Evolutionary conservation across 2,797 vertebrate species (phyloP), one percentile per base, ranked within the genome.

Genomic region (Aphelocoma californica): DNA sequence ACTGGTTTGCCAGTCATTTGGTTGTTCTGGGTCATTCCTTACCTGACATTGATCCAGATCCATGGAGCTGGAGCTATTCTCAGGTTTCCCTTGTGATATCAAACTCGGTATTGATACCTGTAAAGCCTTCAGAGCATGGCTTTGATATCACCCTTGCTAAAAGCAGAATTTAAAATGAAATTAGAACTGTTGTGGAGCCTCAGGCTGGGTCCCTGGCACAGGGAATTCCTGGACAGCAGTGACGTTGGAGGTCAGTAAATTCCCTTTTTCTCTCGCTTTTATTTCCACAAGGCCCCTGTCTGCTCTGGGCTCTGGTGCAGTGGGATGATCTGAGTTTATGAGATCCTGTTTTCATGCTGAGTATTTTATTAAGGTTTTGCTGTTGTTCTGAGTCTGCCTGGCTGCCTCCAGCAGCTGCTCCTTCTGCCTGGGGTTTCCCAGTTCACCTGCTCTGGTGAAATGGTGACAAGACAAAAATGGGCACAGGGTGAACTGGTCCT

Each of bases 211-310:
- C n/a, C 36, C 54, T 62, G 65, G 12, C 11, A 2, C 17, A 20
- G n/a, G 45, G 31, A 64, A 0, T 18, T n/a, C 48, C 53, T n/a
- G 60, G 65, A 2, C 2, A 4, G 73, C 65, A 70, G 56, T 1
- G 4, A 2, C 0, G 0, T 3, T 0, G 1, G 38, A 26, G 17
- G 16, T 47, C 69, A 7, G 51, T 3, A 1, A 10, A 13, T 81
- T 60, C 54, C 69, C 14, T 1, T 42, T 32, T 54, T 56, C 44
- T 40, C 6, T 38, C 0, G 0, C 14, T 56, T 42, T 26, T 4
- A 7, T 34, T 81, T 36, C 61, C 32, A 15, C 8, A 8, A 48
- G 36, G 18, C 3, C 60, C 36, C 31, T 3, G 2, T 36, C 13
- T 78, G 56, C 26, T 70, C 48, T 34, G 65, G 42, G 42, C 42